Evolutionary conservation across 2,888 invertebrate species (phyloP), one percentile per base, ranked within the genome.

Genomic region (Sclerodermus sp.): DNA sequence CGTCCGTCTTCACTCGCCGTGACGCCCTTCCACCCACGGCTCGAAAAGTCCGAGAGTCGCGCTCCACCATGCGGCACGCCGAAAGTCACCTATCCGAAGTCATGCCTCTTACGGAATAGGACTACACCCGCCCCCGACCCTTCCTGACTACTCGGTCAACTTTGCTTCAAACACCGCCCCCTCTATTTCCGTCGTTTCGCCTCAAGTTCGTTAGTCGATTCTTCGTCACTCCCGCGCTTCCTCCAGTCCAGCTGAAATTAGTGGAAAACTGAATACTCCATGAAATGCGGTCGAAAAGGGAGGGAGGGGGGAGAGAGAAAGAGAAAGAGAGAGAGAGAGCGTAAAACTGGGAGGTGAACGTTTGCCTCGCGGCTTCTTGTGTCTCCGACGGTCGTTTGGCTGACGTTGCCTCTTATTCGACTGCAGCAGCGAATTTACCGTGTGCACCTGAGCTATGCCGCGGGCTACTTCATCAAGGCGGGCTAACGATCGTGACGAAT

Each of bases 1-100:
- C 77, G 77, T 77, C 77, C 77, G 76, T 77, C 77, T 77, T 77
- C 77, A 77, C 76, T 77, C 72, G 72, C 71, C 77, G 77, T 77
- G 77, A 77, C 77, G 77, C 77, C 74, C 74, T 74, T 70, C 70
- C 63, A 67, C 66, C 62, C 58, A 57, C 62, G 56, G 53, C 58
- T 62, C 62, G 60, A 61, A 68, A 63, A 70, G 64, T 67, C 64
- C 64, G 53, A 54, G 47, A 53, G 55, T 57, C 23, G 23, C 23
- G 23, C 52, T 41, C 58, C 60, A 55, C 52, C 53, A 53, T 60
- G 58, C 62, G 53, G 62, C 57, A 47, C 42, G 41, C 31, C 34
- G 45, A 42, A 42, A 51, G 42, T 41, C 45, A 41, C 42, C 36
- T 41, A 31, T 42, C 41, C 37, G n/a, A n/a, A n/a, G n/a, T 36